phyloP scores from a whole-genome alignment of 2,888 invertebrate genomes.

The Eupithecia centaureata region DNA sequence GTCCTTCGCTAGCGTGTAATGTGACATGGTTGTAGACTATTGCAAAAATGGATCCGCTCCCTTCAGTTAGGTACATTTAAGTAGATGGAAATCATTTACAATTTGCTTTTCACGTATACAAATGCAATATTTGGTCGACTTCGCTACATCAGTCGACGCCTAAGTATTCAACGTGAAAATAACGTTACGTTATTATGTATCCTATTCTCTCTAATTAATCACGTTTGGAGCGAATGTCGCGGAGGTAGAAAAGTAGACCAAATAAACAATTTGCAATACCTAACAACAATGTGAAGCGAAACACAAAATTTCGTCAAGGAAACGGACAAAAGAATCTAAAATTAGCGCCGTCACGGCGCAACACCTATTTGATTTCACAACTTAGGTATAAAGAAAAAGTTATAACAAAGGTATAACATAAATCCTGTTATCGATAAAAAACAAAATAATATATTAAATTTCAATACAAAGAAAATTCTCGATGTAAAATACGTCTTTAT shows the following conservation, averaged over 20 bases:
- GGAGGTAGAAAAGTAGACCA: background rate
- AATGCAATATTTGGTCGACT: background rate
- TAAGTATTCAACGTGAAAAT: background rate
- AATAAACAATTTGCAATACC: background rate
- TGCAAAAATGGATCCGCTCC: conserved; percentile 10
- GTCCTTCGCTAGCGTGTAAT: conserved; percentile 61
- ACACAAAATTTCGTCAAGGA: conserved; percentile 14
- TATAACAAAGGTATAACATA: conserved; percentile 36
- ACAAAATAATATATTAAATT: conserved; percentile 25
- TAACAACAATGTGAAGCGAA: background rate
- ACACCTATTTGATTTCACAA: conserved; percentile 7
- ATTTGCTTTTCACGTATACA: conserved; percentile 5
- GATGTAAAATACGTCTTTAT: conserved; percentile 30
- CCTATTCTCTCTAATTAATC: background rate
- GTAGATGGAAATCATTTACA: conserved; percentile 17
- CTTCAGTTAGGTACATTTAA: conserved; percentile 10
- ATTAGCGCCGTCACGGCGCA: background rate
- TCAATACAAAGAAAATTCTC: conserved; percentile 22
- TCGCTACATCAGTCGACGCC: background rate
- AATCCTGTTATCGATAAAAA: conserved; percentile 33
- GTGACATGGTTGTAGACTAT: conserved; percentile 40
- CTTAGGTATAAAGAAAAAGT: conserved; percentile 22
- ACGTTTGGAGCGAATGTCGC: background rate
- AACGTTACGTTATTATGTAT: background rate
- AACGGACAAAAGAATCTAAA: conserved; percentile 11